These are phyloP conservation scores for Caenorhabditis afra DNA, from an alignment of 2,888 invertebrate species.

Conservation along the genomic window DNA sequence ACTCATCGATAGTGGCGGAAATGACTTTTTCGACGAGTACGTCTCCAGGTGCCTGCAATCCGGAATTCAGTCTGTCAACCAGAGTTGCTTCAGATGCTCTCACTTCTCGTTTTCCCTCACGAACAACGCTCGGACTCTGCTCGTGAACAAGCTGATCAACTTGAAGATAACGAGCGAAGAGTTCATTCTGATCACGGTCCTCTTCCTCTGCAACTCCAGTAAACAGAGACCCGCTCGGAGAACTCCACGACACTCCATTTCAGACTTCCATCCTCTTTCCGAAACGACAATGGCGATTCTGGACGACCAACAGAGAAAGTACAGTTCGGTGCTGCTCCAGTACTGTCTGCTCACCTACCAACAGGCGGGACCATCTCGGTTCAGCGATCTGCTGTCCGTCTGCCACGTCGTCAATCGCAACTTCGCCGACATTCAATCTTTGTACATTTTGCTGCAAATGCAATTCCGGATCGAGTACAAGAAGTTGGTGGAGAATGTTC, in stretches of 20 bases:
- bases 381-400: constrained; percentile 8
- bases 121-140: constrained; percentile 15
- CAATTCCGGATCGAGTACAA: not conserved
- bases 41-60: not conserved
- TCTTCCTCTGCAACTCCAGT: constrained; percentile 37
- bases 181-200: constrained; percentile 30
- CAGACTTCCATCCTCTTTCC: not conserved
- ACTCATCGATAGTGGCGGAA: not conserved
- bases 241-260: not conserved
- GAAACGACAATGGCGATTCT: not conserved
- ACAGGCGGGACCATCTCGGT: constrained; percentile 14
- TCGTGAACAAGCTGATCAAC: constrained; percentile 32
- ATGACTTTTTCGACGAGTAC: not conserved
- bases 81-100: constrained; percentile 24
- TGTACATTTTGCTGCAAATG: not conserved
- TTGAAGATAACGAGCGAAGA: constrained; percentile 43
- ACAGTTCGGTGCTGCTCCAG: constrained; percentile 1
- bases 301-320: not conserved
- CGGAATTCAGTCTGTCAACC: too few relatives aligned
- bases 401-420: constrained; percentile 1
- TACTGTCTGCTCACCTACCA: constrained; percentile 16
- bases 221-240: not conserved
- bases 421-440: not conserved
- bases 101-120: constrained; percentile 29
- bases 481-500: not conserved